A percentile compares a stretch with the other conserved stretches of the same genome.
Evolutionary conservation across 2,113 vertebrate genomes (phyloP).

Genomic region (Coryphaenoides rupestris): DNA sequence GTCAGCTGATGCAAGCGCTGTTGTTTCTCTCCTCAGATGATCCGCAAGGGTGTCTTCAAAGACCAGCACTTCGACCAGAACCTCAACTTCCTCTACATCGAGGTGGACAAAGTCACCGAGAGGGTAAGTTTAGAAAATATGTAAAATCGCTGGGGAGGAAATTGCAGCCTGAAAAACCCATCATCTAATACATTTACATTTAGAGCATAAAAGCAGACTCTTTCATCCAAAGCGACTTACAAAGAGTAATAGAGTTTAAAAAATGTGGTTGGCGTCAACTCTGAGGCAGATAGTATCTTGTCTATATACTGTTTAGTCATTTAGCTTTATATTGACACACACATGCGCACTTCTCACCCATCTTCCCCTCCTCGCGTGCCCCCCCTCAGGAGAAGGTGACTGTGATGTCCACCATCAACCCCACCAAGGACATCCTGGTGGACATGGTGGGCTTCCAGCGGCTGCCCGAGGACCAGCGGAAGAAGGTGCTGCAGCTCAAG

Average conservation of each 20-base stretch:
- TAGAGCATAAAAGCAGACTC: no score
- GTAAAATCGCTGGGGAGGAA: no score
- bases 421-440: constrained; percentile 96
- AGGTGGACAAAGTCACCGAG: constrained; percentile 99
- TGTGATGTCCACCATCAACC: constrained; percentile 99
- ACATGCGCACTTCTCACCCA: no score
- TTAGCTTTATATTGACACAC: no score
- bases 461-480: constrained; percentile 97
- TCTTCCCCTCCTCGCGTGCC: no score
- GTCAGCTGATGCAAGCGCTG: constrained; percentile 44
- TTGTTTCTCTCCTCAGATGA: constrained; percentile 81
- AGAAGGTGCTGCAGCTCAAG: constrained; percentile 98
- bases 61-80: constrained; percentile 99
- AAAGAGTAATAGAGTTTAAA: no score
- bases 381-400: constrained; percentile 92
- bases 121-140: constrained; percentile 86
- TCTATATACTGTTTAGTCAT: no score
- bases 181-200: no score
- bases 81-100: constrained; percentile 98
- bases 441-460: constrained; percentile 96
- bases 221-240: no score
- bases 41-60: constrained; percentile 97
- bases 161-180: no score
- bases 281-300: no score
- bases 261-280: no score